A percentile compares a stretch with the other conserved stretches of the same genome.
Evolutionary conservation across 2,888 invertebrate species (phyloP).

Genomic region (Apeira syringaria): DNA sequence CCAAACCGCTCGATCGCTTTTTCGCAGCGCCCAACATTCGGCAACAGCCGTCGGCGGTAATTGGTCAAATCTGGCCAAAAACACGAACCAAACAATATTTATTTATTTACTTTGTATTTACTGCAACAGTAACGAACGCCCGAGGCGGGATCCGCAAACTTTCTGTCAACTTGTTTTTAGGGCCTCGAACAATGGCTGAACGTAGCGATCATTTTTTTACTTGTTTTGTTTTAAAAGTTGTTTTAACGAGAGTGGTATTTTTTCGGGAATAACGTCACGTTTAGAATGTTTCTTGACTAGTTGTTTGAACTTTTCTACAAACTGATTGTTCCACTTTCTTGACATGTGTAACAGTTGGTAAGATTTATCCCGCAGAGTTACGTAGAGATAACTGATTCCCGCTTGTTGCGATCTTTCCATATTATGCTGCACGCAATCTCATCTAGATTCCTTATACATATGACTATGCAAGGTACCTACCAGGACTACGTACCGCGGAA

Average conservation of each 20-base stretch:
- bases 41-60: conserved; percentile 47
- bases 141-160: conserved; percentile 20
- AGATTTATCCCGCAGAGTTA: too few species aligned
- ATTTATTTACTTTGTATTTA: conserved; percentile 81
- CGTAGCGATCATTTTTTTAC: conserved; percentile 13
- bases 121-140: conserved; percentile 66
- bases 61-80: conserved; percentile 74
- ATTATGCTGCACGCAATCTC: too few species aligned
- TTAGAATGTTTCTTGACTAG: too few species aligned
- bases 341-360: too few species aligned
- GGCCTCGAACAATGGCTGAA: conserved; percentile 6
- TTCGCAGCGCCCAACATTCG: conserved; percentile 41
- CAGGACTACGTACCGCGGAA: too few species aligned
- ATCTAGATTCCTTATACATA: too few species aligned
- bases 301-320: too few species aligned
- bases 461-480: too few species aligned
- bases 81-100: conserved; percentile 73
- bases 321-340: too few species aligned
- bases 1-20: neutral
- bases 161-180: conserved; percentile 16
- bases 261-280: neutral
- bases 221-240: conserved; percentile 12
- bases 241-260: neutral
- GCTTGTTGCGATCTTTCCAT: too few species aligned
- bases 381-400: too few species aligned